Conservation (phyloP, 1,140 invertebrate genomes). For the Cyphomyrmex costatus region DNA sequence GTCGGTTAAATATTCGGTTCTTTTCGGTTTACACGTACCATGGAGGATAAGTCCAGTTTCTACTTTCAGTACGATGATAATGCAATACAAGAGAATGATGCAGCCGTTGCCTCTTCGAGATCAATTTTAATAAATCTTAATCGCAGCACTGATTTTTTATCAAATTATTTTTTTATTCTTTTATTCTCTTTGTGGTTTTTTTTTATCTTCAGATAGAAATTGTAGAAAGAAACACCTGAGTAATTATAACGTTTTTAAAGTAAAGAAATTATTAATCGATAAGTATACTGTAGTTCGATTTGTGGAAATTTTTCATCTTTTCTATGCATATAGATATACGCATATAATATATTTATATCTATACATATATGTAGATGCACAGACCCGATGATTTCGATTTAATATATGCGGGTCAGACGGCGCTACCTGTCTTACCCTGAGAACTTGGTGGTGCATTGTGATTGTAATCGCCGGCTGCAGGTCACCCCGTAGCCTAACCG, state of each 20-base stretch:
- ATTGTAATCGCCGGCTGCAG: slow-evolving; percentile 78
- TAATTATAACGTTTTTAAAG: background rate
- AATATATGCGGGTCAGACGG: slow-evolving; percentile 74
- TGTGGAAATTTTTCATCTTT: background rate
- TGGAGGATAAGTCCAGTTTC: slow-evolving; percentile 46
- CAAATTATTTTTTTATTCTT: slow-evolving; percentile 32
- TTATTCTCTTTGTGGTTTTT: background rate
- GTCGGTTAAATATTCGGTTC: slow-evolving; percentile 48
- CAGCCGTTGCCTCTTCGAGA: background rate
- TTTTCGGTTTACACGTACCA: slow-evolving; percentile 16
- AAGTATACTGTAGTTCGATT: background rate
- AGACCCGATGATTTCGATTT: slow-evolving; percentile 63
- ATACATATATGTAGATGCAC: slow-evolving; percentile 62
- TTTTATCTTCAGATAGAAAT: background rate
- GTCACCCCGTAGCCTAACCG: slow-evolving; percentile 75
- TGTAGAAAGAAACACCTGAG: background rate
- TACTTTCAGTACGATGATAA: slow-evolving; percentile 13
- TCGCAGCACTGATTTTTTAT: background rate
- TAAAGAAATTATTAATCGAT: background rate
- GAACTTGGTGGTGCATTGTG: slow-evolving; percentile 78
- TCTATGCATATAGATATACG: no score
- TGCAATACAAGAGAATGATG: slow-evolving; percentile 25
- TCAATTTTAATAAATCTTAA: background rate
- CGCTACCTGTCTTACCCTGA: slow-evolving; percentile 82
- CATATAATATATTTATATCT: slow-evolving; percentile 45